Conservation (phyloP, 2,888 invertebrate species). For the Pharmacophagus antenor region DNA sequence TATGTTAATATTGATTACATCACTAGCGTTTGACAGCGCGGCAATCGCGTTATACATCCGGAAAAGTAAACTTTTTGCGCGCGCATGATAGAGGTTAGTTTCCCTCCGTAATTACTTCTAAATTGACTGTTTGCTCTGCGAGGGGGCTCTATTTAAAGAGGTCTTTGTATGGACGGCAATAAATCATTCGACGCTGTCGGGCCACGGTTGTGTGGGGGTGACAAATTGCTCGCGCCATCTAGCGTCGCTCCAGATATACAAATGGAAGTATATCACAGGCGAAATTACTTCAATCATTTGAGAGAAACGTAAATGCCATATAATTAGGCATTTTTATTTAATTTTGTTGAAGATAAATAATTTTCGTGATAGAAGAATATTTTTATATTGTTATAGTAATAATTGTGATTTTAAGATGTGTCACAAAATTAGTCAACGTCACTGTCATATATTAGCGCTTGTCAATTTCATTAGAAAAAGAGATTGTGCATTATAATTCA, state of each 20-base stretch:
- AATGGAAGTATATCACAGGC: slow-evolving; percentile 36
- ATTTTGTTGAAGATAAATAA: background rate
- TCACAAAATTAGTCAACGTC: no score
- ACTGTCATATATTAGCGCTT: no score
- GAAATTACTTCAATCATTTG: slow-evolving; percentile 32
- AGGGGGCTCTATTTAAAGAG: slow-evolving; percentile 70
- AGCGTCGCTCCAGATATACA: slow-evolving; percentile 50
- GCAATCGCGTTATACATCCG: slow-evolving; percentile 48
- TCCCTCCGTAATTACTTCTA: slow-evolving; percentile 58
- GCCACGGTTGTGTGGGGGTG: slow-evolving; percentile 63
- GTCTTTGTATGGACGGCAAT: slow-evolving; percentile 67
- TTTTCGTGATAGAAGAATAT: background rate
- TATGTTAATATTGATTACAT: slow-evolving; percentile 1
- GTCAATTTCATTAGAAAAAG: no score
- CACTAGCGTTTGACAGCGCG: slow-evolving; percentile 39
- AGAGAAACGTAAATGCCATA: background rate
- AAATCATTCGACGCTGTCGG: slow-evolving; percentile 72
- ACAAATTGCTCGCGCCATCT: slow-evolving; percentile 72
- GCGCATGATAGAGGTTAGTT: slow-evolving; percentile 56
- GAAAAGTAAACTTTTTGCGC: slow-evolving; percentile 58
- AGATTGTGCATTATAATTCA: no score
- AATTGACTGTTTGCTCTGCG: slow-evolving; percentile 70
- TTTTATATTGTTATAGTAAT: no score
- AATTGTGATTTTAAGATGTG: no score
- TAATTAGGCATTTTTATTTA: background rate